A percentile compares a stretch with the other conserved stretches of the same genome.
These are phyloP conservation scores for Rhopilema esculentum DNA, from an alignment of 30 jellyfish, hydroid and myxozoan genomes.

Conservation along the genomic window DNA sequence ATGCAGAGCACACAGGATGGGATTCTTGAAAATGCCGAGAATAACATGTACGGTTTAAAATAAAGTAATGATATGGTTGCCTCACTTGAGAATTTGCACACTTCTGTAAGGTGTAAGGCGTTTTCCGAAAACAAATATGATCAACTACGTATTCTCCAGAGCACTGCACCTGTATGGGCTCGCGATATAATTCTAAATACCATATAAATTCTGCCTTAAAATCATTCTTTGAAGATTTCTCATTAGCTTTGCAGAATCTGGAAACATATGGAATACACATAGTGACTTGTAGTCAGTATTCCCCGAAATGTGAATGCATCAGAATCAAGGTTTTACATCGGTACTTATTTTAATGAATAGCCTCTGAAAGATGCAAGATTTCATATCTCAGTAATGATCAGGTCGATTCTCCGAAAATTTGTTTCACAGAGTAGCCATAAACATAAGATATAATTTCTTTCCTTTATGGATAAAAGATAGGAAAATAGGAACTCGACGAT, in stretches of 20 bases:
- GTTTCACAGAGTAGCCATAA: slow-evolving; percentile 9
- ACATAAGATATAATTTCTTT: slow-evolving; percentile 8
- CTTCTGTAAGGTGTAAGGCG: background rate
- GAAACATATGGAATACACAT: background rate
- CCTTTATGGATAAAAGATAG: slow-evolving; percentile 34
- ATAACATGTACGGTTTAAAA: background rate
- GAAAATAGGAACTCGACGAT: slow-evolving; percentile 48
- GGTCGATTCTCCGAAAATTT: background rate
- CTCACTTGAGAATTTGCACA: background rate
- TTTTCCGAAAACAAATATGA: background rate
- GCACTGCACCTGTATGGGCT: background rate
- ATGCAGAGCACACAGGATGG: background rate
- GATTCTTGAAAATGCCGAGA: background rate
- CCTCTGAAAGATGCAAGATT: background rate
- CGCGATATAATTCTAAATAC: background rate
- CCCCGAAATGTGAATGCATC: background rate
- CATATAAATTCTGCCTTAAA: background rate
- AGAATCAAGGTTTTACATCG: background rate
- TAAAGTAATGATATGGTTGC: background rate
- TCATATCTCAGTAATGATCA: background rate
- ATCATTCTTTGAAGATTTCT: background rate
- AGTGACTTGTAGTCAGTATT: background rate
- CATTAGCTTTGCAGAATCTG: background rate
- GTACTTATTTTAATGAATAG: background rate
- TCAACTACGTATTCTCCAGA: no score